Conservation (phyloP, 2,888 invertebrate species). For the Sinelater perroti region DNA sequence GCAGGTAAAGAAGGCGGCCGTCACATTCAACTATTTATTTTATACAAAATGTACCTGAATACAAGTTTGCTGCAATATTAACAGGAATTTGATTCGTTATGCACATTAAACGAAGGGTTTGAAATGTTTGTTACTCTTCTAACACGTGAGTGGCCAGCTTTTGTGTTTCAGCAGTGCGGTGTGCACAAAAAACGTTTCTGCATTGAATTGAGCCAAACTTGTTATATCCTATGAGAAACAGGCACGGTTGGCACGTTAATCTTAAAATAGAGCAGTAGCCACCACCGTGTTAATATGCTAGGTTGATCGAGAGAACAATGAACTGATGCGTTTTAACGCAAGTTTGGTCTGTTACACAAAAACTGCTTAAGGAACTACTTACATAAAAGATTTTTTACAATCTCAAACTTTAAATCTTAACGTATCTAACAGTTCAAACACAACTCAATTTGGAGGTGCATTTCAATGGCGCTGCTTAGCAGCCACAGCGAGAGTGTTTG, state of each 20-base stretch:
- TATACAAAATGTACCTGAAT: slow-evolving; percentile 29
- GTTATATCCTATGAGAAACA: no score
- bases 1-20: no score
- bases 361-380: slow-evolving; percentile 15
- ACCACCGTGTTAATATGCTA: slow-evolving; percentile 19
- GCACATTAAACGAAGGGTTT: no score
- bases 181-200: no score
- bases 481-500: background rate
- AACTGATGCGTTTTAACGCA: no score
- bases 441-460: background rate
- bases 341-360: no score
- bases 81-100: no score
- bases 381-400: slow-evolving; percentile 8
- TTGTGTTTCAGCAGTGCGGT: no score
- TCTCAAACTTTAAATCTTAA: background rate
- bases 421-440: slow-evolving; percentile 11
- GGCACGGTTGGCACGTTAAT: slow-evolving; percentile 30
- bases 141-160: no score
- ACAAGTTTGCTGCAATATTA: slow-evolving; percentile 21
- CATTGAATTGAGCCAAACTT: no score
- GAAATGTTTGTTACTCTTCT: background rate
- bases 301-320: no score
- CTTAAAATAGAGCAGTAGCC: slow-evolving; percentile 9
- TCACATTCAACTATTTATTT: slow-evolving; percentile 29
- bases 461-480: background rate